A percentile compares a stretch with the other conserved stretches of the same genome.
Evolutionary conservation across 2,113 vertebrate genomes (phyloP).

Genomic region (Agelaius tricolor): DNA sequence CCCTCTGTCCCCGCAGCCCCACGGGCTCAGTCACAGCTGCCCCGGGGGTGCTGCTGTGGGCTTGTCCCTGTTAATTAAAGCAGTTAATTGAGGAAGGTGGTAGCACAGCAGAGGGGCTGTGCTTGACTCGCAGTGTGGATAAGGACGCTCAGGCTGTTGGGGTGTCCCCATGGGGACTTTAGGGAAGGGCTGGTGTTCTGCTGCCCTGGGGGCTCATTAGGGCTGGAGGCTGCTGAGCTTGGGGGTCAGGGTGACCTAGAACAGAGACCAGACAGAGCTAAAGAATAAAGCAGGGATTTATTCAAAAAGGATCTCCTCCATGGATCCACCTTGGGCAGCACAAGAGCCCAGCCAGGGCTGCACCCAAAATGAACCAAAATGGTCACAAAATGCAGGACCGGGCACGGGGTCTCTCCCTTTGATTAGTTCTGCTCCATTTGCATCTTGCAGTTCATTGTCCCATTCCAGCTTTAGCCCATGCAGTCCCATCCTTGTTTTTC

Average conservation of each 20-base stretch:
- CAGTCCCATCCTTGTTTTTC: no score
- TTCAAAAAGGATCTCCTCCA: background rate
- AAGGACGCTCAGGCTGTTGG: background rate
- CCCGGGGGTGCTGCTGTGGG: fast-evolving
- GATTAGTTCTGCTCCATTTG: no score
- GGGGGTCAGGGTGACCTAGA: background rate
- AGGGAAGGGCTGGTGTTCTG: background rate
- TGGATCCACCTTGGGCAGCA: background rate
- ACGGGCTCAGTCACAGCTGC: background rate
- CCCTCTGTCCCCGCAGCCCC: background rate
- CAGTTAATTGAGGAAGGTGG: background rate
- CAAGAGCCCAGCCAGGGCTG: background rate
- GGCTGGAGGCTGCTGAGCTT: background rate
- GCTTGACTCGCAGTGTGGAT: no score
- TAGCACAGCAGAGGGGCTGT: background rate
- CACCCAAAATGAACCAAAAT: no score
- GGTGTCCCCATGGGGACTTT: background rate
- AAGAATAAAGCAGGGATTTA: background rate
- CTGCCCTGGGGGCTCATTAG: background rate
- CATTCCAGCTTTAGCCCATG: no score
- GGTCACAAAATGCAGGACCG: fast-evolving
- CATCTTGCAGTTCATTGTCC: no score
- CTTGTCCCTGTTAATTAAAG: background rate
- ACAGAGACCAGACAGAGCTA: no score
- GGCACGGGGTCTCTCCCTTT: fast-evolving